phyloP scores from a whole-genome alignment of 2,113 vertebrate species.

The Cavia aperea region DNA sequence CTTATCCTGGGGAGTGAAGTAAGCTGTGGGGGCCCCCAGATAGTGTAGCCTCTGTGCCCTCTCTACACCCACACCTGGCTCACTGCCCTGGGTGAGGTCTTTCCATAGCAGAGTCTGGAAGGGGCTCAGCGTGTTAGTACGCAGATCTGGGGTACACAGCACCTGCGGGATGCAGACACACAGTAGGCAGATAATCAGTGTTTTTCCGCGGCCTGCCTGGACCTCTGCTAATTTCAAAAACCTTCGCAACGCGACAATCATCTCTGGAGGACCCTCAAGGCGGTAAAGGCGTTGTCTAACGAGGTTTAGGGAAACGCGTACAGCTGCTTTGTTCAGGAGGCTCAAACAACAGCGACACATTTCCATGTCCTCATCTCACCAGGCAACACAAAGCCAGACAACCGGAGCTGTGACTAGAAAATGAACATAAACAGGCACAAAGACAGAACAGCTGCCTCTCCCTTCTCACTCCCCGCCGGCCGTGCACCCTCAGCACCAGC shows the following conservation, averaged over 20 bases:
- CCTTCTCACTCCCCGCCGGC: not conserved
- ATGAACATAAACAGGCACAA: slow-evolving; percentile 49
- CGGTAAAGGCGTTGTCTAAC: not conserved
- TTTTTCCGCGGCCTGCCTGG: not conserved
- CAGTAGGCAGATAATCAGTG: not conserved
- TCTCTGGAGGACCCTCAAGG: not conserved
- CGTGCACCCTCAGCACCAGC: not conserved
- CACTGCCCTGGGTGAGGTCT: not conserved
- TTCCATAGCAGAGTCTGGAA: not conserved
- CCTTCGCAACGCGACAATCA: not conserved
- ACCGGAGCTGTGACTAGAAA: slow-evolving; percentile 39
- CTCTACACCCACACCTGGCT: not conserved
- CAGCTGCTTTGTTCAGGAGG: slow-evolving; percentile 23
- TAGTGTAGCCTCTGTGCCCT: no score
- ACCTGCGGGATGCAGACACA: not conserved
- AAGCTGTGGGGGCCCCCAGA: not conserved
- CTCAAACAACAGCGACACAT: slow-evolving; percentile 13
- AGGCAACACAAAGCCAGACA: slow-evolving; percentile 42
- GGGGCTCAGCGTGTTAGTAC: not conserved
- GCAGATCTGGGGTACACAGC: no score
- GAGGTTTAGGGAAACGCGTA: slow-evolving; percentile 7
- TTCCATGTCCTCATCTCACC: not conserved
- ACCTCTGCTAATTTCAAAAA: not conserved
- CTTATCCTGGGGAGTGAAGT: not conserved
- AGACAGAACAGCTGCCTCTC: not conserved